A percentile compares a stretch with the other conserved stretches of the same genome.
Evolutionary conservation across 2,888 invertebrate species (phyloP).

Genomic region (Orthosia gracilis): DNA sequence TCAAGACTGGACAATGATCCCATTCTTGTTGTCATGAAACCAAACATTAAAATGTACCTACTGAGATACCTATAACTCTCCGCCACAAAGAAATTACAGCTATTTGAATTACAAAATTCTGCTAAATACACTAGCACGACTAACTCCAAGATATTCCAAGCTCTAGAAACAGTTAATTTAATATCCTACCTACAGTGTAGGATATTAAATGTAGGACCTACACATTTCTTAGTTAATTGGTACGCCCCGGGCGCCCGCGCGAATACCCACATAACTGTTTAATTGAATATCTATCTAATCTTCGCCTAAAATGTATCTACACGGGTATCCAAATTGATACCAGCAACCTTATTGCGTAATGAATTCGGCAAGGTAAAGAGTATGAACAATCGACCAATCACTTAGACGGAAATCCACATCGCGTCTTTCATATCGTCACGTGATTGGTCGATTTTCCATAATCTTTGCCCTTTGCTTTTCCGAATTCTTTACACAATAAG

Average conservation of each 20-base stretch:
- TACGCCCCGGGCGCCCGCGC: constrained; percentile 30
- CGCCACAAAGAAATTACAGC: not conserved
- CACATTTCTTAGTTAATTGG: constrained; percentile 64
- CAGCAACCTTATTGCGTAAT: too few relatives aligned
- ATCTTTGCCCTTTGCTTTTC: too few relatives aligned
- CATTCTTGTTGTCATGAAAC: not conserved
- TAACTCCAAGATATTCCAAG: constrained; percentile 35
- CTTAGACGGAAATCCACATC: too few relatives aligned
- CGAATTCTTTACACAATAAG: too few relatives aligned
- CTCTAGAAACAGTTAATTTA: constrained; percentile 53
- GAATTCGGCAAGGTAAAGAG: too few relatives aligned
- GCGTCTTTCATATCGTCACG: too few relatives aligned
- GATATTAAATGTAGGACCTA: too few relatives aligned
- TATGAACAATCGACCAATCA: too few relatives aligned
- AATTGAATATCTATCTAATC: constrained; percentile 61
- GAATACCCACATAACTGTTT: constrained; percentile 51
- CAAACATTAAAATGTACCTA: not conserved
- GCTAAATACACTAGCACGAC: constrained; percentile 13
- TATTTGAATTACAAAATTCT: not conserved
- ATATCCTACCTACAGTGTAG: too few relatives aligned
- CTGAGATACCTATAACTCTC: not conserved
- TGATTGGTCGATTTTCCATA: too few relatives aligned
- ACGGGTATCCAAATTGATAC: constrained; percentile 23
- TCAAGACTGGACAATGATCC: not conserved
- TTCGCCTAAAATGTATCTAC: constrained; percentile 47